Evolutionary conservation across 2,797 vertebrate genomes (phyloP).

Genomic region (Champsocephalus gunnari): DNA sequence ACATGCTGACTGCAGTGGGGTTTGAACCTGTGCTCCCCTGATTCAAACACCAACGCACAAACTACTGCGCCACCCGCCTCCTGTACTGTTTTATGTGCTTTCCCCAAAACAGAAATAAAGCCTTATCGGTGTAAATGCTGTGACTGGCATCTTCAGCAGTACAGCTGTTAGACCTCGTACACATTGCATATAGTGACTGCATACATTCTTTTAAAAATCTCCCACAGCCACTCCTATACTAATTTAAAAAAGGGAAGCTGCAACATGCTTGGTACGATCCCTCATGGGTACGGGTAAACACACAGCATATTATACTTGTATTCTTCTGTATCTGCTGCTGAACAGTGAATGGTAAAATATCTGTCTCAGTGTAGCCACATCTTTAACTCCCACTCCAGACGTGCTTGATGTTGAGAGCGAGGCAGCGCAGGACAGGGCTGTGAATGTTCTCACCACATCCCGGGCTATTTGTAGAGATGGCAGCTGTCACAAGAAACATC

Average conservation of each 20-base stretch:
- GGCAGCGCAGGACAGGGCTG: conserved; percentile 69
- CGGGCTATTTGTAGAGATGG: conserved; percentile 79
- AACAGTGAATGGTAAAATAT: conserved; percentile 36
- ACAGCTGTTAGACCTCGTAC: conserved; percentile 7
- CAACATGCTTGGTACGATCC: conserved; percentile 1
- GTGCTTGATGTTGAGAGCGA: conserved; percentile 58
- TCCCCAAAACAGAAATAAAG: neutral
- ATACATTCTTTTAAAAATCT: conserved; percentile 7
- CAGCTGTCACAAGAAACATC: conserved; percentile 80
- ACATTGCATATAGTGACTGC: neutral
- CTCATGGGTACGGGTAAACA: conserved; percentile 1
- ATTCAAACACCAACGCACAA: no score
- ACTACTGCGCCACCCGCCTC: no score
- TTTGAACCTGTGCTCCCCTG: no score
- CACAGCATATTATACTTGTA: conserved; percentile 5
- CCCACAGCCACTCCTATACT: neutral
- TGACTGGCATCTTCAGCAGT: neutral
- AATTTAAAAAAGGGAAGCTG: conserved; percentile 1
- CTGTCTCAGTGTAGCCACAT: conserved; percentile 34
- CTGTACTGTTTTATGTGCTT: neutral
- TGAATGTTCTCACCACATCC: conserved; percentile 78
- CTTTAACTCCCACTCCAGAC: conserved; percentile 51
- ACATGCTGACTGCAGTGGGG: no score
- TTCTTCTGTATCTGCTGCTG: conserved; percentile 13
- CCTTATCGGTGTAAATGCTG: neutral